Evolutionary conservation across 2,113 vertebrate genomes (phyloP).

Genomic region (Hassar affinis): DNA sequence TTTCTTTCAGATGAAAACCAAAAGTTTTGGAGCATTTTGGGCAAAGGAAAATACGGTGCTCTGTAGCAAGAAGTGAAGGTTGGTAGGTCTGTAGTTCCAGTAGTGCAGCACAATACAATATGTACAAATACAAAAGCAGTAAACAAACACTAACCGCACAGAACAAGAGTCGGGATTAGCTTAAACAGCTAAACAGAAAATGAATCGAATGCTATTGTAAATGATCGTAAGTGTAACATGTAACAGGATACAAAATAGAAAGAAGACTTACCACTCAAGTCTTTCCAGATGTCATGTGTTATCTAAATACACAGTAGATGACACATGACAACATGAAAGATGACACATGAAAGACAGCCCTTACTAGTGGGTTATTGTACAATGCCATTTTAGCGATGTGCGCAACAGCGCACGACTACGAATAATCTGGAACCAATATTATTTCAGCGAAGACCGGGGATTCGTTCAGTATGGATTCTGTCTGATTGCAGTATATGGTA

Average conservation of each 20-base stretch:
- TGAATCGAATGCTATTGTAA: background rate
- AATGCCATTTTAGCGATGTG: background rate
- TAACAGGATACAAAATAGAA: background rate
- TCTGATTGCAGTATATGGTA: slow-evolving; percentile 18
- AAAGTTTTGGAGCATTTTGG: background rate
- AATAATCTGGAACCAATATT: slow-evolving; percentile 12
- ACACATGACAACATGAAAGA: slow-evolving; percentile 1
- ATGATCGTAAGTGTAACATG: background rate
- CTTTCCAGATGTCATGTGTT: background rate
- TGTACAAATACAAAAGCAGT: background rate
- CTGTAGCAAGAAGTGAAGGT: background rate
- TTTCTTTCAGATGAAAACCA: background rate
- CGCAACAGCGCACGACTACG: background rate
- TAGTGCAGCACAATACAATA: background rate
- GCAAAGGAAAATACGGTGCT: no score
- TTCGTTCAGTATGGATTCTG: slow-evolving; percentile 9
- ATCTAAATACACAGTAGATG: background rate
- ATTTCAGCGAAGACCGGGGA: background rate
- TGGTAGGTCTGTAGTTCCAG: background rate
- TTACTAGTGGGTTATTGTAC: background rate
- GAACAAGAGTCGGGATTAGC: background rate
- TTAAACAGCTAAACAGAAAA: background rate
- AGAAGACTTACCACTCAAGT: background rate
- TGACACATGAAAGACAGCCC: background rate
- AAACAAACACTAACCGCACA: background rate